Percentiles rank a stretch among this genome's conserved stretches.
Evolutionary conservation across 2,888 invertebrate species (phyloP).

Genomic region (Cyclophora albipunctata): DNA sequence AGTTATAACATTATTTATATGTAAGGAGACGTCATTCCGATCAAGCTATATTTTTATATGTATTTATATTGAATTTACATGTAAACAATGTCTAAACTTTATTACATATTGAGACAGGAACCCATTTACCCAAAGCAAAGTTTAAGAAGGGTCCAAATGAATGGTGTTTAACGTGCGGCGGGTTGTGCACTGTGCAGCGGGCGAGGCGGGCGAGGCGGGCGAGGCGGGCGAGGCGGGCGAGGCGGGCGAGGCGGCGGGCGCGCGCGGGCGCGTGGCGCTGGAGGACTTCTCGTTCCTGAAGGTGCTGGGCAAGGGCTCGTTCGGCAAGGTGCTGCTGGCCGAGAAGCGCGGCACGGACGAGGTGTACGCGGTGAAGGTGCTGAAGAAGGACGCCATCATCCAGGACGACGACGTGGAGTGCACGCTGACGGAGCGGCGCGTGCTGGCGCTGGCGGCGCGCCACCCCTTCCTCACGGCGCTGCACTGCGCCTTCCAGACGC

Average conservation of each 20-base stretch:
- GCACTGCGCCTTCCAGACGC: slow-evolving; percentile 97
- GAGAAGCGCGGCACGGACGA: slow-evolving; percentile 95
- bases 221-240: slow-evolving; percentile 65
- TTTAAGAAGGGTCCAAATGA: too few relatives aligned
- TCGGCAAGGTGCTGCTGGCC: slow-evolving; percentile 99
- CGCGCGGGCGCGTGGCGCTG: slow-evolving; percentile 77
- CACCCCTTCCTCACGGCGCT: slow-evolving; percentile 98
- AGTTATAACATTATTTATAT: too few relatives aligned
- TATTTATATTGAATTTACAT: too few relatives aligned
- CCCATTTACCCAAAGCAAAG: too few relatives aligned
- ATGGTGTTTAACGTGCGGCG: too few relatives aligned
- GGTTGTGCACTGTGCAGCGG: slow-evolving; percentile 14
- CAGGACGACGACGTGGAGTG: slow-evolving; percentile 99
- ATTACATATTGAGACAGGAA: too few relatives aligned
- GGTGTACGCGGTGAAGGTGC: slow-evolving; percentile 89
- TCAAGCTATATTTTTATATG: too few relatives aligned
- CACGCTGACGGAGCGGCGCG: slow-evolving; percentile 98
- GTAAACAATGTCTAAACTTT: too few relatives aligned
- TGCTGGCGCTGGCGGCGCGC: slow-evolving; percentile 95
- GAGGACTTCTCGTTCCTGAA: slow-evolving; percentile 98
- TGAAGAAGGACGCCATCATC: slow-evolving; percentile 98
- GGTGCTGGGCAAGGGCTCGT: slow-evolving; percentile 98
- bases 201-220: slow-evolving; percentile 29
- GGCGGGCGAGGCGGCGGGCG: slow-evolving; percentile 29
- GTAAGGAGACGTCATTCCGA: too few relatives aligned